Conservation (phyloP, 2,113 vertebrate species). For the Dicrurus megarhynchus region DNA sequence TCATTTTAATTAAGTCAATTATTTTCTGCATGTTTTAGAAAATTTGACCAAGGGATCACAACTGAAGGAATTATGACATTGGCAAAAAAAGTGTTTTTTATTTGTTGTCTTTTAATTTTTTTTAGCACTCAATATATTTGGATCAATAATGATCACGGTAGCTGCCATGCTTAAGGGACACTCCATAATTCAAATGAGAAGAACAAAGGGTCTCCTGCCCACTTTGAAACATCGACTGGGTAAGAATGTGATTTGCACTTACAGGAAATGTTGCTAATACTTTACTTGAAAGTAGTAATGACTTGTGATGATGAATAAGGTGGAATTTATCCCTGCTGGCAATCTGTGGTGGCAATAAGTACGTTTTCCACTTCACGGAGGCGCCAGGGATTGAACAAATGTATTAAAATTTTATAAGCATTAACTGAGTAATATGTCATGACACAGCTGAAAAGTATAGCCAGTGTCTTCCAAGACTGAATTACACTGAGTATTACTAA, state of each 20-base stretch:
- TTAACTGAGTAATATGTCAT: slow-evolving; percentile 3
- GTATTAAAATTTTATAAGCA: slow-evolving; percentile 23
- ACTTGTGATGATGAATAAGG: background rate
- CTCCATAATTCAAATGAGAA: background rate
- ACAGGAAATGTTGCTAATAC: slow-evolving; percentile 9
- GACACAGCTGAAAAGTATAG: slow-evolving; percentile 34
- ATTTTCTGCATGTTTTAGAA: background rate
- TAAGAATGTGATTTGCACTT: background rate
- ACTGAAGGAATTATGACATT: background rate
- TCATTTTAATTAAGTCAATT: background rate
- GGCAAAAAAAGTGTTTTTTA: background rate
- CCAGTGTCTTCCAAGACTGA: background rate
- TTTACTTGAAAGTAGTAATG: background rate
- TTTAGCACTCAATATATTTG: background rate
- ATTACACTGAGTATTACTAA: background rate
- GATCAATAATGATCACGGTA: background rate
- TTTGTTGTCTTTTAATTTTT: background rate
- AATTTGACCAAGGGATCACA: background rate
- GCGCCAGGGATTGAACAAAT: background rate
- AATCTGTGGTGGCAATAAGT: background rate
- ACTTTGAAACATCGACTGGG: background rate
- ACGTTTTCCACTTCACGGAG: background rate
- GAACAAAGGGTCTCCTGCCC: background rate
- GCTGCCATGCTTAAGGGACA: background rate
- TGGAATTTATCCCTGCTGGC: background rate